Conservation (phyloP, 2,797 vertebrate species). For the Lepilemur septentrionalis region DNA sequence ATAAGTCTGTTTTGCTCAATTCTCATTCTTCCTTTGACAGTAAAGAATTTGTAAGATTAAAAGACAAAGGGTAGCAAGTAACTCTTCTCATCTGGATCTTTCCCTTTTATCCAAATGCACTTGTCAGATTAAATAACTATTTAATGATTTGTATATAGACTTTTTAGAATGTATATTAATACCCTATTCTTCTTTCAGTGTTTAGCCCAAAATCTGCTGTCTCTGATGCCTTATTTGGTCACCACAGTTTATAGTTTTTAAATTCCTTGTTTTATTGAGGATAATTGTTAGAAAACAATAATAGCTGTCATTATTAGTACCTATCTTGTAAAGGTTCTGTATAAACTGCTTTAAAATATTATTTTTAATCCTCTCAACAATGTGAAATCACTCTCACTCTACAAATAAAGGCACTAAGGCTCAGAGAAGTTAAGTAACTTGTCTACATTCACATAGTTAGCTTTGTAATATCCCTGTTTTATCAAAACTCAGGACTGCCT, state of each 20-base stretch:
- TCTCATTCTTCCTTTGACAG: not conserved
- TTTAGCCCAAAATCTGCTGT: not conserved
- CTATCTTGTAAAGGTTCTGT: not conserved
- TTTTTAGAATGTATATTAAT: not conserved
- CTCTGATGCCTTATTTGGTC: not conserved
- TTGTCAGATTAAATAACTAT: not conserved
- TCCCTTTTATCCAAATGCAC: not conserved
- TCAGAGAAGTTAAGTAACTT: not conserved
- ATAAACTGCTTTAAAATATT: not conserved
- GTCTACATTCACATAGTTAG: not conserved
- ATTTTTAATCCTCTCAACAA: not conserved
- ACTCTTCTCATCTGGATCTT: not conserved
- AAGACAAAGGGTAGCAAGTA: not conserved
- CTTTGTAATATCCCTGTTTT: not conserved
- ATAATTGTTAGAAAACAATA: not conserved
- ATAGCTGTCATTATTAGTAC: not conserved
- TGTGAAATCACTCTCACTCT: not conserved
- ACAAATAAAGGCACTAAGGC: not conserved
- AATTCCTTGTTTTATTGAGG: not conserved
- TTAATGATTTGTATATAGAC: not conserved
- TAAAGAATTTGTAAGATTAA: slow-evolving; percentile 13
- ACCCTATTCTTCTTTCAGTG: not conserved
- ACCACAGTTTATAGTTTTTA: not conserved
- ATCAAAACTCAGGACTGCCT: not conserved
- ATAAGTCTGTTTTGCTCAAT: not conserved